phyloP scores from a whole-genome alignment of 2,888 invertebrate genomes.

The Tanytarsus gracilentus region DNA sequence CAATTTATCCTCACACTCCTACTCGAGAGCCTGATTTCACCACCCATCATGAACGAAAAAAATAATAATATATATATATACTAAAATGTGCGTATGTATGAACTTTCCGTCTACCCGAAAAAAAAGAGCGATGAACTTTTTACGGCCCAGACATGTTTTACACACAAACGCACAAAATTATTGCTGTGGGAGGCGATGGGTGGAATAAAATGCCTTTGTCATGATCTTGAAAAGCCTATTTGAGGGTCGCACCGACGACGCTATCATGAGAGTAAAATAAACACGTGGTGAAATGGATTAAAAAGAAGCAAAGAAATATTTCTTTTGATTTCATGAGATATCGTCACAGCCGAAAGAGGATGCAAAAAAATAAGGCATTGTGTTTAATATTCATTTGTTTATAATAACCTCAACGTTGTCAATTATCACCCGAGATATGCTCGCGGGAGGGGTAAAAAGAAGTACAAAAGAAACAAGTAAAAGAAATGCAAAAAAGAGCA shows the following conservation, averaged over 20 bases:
- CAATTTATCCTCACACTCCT: slow-evolving; percentile 16
- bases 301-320: too few species aligned
- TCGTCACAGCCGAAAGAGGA: not conserved
- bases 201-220: not conserved
- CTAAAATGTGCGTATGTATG: slow-evolving; percentile 25
- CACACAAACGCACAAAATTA: slow-evolving; percentile 8
- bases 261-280: too few species aligned
- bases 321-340: too few species aligned
- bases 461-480: not conserved
- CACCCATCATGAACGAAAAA: not conserved
- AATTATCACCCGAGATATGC: slow-evolving; percentile 21
- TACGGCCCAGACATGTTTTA: slow-evolving; percentile 17
- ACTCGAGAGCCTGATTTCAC: not conserved
- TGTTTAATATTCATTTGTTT: slow-evolving; percentile 29
- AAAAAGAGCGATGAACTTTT: slow-evolving; percentile 15
- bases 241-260: too few species aligned
- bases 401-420: slow-evolving; percentile 21
- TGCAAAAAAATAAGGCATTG: slow-evolving; percentile 7
- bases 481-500: not conserved
- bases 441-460: not conserved
- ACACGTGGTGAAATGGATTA: too few species aligned
- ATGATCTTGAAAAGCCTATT: slow-evolving; percentile 19
- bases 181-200: slow-evolving; percentile 10
- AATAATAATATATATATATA: slow-evolving; percentile 8
- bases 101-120: not conserved